phyloP scores from a whole-genome alignment of 2,797 vertebrate species.

The Sphenopsis melanotis region DNA sequence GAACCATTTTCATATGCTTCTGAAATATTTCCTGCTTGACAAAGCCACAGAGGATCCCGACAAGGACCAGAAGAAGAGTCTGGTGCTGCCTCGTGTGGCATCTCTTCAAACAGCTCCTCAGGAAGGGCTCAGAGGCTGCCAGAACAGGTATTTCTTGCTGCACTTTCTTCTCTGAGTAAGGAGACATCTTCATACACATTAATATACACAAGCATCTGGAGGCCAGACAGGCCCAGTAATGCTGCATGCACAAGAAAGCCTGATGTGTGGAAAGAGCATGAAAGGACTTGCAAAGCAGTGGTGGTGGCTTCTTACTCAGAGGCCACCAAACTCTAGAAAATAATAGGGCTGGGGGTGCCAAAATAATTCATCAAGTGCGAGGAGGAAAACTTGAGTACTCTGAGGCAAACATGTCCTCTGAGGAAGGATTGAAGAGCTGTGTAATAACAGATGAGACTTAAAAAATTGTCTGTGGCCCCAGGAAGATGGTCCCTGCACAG shows the following conservation, averaged over 20 bases:
- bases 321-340: background rate
- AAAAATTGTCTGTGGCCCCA: background rate
- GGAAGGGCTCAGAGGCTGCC: background rate
- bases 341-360: background rate
- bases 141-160: background rate
- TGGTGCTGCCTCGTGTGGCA: accelerated
- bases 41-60: background rate
- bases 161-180: background rate
- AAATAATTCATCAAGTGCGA: background rate
- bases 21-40: background rate
- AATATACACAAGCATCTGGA: background rate
- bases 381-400: background rate
- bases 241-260: background rate
- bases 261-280: background rate
- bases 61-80: background rate
- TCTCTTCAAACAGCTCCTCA: background rate
- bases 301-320: background rate
- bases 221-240: too few species aligned
- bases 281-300: background rate
- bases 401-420: background rate
- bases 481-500: accelerated
- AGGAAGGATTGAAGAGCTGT: background rate
- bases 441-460: background rate
- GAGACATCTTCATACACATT: background rate
- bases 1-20: background rate